Evolutionary conservation across 2,888 invertebrate species (phyloP).

Genomic region (Candidula unifasciata): DNA sequence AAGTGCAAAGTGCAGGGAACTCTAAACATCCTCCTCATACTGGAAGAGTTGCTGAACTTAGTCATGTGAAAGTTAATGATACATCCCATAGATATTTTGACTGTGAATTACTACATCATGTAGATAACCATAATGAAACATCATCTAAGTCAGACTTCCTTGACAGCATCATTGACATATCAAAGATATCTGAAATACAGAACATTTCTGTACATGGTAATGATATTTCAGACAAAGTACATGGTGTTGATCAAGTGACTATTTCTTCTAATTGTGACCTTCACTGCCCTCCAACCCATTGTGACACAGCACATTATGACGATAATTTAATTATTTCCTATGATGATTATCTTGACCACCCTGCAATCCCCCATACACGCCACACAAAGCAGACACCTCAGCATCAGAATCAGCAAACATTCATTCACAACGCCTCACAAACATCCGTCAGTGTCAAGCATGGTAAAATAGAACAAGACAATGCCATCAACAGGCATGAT

Average conservation of each 20-base stretch:
- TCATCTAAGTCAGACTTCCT: neutral
- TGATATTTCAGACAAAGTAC: neutral
- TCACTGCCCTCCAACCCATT: too few relatives aligned
- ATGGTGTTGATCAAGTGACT: neutral
- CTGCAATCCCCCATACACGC: neutral
- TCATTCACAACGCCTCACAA: constrained; percentile 3
- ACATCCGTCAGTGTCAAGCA: neutral
- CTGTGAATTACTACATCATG: neutral
- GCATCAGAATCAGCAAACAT: neutral
- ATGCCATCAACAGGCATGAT: neutral
- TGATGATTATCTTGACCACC: neutral
- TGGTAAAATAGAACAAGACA: neutral
- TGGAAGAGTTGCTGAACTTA: neutral
- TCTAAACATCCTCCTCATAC: neutral
- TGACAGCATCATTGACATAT: constrained; percentile 17
- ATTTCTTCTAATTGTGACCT: neutral
- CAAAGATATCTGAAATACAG: constrained; percentile 29
- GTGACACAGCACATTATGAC: too few relatives aligned
- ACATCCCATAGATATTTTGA: neutral
- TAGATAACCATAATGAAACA: neutral
- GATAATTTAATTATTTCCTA: too few relatives aligned
- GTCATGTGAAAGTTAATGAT: neutral
- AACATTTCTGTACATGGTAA: neutral
- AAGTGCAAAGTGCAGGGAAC: neutral
- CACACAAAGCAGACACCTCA: neutral